phyloP scores from a whole-genome alignment of 2,888 invertebrate species.

The Drosophila hawaiiensis region DNA sequence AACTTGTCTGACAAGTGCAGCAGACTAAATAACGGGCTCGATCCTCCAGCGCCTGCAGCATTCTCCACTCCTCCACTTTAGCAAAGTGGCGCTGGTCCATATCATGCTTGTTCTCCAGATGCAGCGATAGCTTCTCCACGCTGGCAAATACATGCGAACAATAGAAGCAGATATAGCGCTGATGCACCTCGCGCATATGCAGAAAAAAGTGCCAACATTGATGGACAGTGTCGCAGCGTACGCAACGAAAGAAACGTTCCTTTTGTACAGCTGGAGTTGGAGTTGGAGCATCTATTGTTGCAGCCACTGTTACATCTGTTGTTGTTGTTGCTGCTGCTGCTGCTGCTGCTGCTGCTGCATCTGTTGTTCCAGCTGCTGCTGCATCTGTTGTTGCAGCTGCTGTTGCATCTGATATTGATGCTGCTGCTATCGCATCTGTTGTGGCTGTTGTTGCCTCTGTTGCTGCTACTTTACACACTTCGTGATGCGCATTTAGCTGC shows the following conservation, averaged over 20 bases:
- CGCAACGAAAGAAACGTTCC: constrained; percentile 91
- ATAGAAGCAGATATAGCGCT: constrained; percentile 92
- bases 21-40: constrained; percentile 90
- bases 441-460: neutral
- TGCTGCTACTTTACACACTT: constrained; percentile 85
- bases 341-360: constrained; percentile 1
- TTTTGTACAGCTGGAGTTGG: constrained; percentile 31
- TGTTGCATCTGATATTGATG: neutral
- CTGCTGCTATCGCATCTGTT: constrained; percentile 4
- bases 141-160: constrained; percentile 93
- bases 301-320: neutral
- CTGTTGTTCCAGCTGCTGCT: neutral
- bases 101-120: constrained; percentile 92
- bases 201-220: constrained; percentile 94
- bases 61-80: constrained; percentile 86
- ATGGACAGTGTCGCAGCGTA: constrained; percentile 93
- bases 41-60: constrained; percentile 87
- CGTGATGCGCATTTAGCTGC: constrained; percentile 89
- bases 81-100: constrained; percentile 90
- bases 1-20: constrained; percentile 92
- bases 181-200: constrained; percentile 93
- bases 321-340: neutral
- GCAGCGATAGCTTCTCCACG: constrained; percentile 91
- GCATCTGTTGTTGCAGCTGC: neutral
- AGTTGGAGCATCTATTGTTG: neutral